Evolutionary conservation across 2,113 vertebrate genomes (phyloP), one percentile per base, ranked within the genome.

Genomic region (Passerina amoena): DNA sequence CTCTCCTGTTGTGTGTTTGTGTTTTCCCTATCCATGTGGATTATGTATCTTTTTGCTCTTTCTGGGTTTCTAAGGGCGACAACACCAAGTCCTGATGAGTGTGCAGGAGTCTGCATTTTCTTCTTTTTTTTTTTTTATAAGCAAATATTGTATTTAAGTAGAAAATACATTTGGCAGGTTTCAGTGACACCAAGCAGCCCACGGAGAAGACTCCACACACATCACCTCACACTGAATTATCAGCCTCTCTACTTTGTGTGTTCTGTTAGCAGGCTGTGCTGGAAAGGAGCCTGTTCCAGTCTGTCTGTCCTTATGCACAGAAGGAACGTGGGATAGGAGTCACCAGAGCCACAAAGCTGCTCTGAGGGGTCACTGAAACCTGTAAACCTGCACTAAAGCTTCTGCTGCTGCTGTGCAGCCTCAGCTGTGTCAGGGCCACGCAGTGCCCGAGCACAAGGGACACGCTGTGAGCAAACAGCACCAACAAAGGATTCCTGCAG

Each of bases 1-100:
- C 30, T 5, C 47, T 38, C 82, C 71, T 8, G 20, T 6, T 24
- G 14, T 10, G 5, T 54, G 47, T 53, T 8, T 57, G 4, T 54
- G 31, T 37, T 64, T 28, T 12, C 33, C 56, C 64, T 15, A 1
- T 13, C 47, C 45, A 19, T 0, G 1, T 19, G 42, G 24, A 30
- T 83, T 17, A 8, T 0, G 6, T 1, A 1, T 63, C 68, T 65
- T 54, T n/a, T 38, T 1, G 0, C 75, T 35, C 44, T 75, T n/a
- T 59, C 12, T 14, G 9, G 19, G 18, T 87, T 65, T 77, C 45
- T 13, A 68, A 28, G 57, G 54, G 63, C 40, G 73, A 25, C 37
- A 48, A 8, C 47, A 42, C 33, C 24, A 69, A 80, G 23, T 12
- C 38, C 48, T 18, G 25, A 76, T 0, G 0, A 42, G 59, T 0